These are phyloP conservation scores for Scopus umbretta DNA, from an alignment of 2,113 vertebrate species.

Conservation along the genomic window DNA sequence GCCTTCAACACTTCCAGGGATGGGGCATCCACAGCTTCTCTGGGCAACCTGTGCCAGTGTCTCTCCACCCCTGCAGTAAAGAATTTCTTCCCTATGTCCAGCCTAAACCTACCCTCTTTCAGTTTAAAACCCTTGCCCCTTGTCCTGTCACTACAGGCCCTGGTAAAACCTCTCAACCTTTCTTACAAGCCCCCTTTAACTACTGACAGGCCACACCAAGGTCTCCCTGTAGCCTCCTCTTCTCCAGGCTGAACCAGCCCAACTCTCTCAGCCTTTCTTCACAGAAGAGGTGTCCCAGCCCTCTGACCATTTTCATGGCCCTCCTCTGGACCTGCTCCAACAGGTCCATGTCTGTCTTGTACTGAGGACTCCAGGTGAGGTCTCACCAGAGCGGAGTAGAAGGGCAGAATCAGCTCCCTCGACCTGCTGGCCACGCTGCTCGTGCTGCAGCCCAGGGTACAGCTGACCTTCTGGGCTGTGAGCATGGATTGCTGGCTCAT, in stretches of 20 bases:
- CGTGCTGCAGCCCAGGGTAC: not conserved
- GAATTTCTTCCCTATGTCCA: not conserved
- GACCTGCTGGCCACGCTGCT: not conserved
- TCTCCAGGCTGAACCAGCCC: not conserved
- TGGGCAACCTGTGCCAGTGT: not conserved
- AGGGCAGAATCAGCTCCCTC: not conserved
- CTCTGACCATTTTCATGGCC: not conserved
- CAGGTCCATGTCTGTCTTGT: not conserved
- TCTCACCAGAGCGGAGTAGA: not conserved
- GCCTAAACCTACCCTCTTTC: not conserved
- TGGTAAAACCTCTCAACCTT: not conserved
- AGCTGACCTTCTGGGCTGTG: not conserved
- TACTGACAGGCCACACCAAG: accelerated
- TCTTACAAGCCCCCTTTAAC: not conserved
- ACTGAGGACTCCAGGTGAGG: not conserved
- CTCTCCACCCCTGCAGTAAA: accelerated
- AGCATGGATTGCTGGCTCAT: accelerated
- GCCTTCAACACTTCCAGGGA: not conserved
- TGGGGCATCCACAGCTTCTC: not conserved
- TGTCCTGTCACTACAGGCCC: not conserved
- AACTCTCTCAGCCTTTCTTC: not conserved
- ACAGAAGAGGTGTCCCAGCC: not conserved
- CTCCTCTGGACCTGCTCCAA: not conserved
- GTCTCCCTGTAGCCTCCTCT: not conserved
- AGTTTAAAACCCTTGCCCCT: not conserved